These are phyloP conservation scores for Galendromus occidentalis DNA, from an alignment of 1,140 invertebrate genomes.

Conservation along the genomic window DNA sequence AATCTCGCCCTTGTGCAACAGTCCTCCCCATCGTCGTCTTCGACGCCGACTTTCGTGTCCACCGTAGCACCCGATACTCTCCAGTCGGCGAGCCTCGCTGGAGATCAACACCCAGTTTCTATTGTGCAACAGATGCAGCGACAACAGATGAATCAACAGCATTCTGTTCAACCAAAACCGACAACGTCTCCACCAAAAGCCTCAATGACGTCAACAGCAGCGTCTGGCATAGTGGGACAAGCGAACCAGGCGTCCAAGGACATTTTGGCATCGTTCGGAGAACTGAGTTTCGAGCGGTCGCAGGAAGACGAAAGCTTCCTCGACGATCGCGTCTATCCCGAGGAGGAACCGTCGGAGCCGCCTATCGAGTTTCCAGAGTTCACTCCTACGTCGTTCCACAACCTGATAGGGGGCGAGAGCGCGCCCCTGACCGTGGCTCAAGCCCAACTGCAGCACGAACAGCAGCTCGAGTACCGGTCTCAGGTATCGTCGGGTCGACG, in stretches of 20 bases:
- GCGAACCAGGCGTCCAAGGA: background rate
- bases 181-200: background rate
- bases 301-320: background rate
- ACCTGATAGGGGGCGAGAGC: constrained; percentile 3
- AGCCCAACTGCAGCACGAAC: constrained; percentile 15
- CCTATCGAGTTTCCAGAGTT: constrained; percentile 7
- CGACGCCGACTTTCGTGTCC: background rate
- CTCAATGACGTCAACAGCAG: background rate
- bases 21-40: background rate
- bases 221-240: background rate
- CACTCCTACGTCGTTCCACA: constrained; percentile 1
- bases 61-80: background rate
- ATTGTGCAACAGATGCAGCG: background rate
- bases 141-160: background rate
- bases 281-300: background rate
- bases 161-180: background rate
- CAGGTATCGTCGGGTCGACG: background rate
- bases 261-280: background rate
- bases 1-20: constrained; percentile 3
- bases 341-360: background rate
- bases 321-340: constrained; percentile 8
- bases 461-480: background rate
- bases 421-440: constrained; percentile 13
- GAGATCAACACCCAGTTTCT: background rate
- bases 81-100: background rate